These are phyloP conservation scores for Hipposideros larvatus DNA, from an alignment of 2,797 vertebrate species.

Conservation along the genomic window DNA sequence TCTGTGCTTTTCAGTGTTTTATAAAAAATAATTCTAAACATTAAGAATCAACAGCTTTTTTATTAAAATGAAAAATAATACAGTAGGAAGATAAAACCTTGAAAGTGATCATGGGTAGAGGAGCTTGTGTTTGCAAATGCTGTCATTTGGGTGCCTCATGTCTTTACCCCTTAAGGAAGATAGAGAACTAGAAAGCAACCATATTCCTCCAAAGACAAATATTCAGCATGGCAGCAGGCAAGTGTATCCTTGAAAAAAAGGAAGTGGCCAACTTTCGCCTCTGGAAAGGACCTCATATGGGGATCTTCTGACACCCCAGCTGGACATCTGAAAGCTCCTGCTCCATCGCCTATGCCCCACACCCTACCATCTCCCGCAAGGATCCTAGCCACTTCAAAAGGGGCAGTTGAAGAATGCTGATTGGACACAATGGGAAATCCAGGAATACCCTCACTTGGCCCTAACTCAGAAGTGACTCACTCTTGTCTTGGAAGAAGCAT, in stretches of 20 bases:
- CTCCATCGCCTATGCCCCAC: neutral
- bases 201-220: neutral
- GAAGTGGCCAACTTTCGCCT: neutral
- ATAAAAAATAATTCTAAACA: neutral
- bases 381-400: neutral
- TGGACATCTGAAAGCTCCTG: neutral
- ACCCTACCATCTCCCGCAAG: neutral
- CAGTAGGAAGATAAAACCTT: neutral
- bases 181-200: neutral
- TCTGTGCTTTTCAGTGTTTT: neutral
- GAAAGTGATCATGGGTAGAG: neutral
- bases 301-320: neutral
- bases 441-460: neutral
- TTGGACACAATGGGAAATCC: conserved; percentile 33
- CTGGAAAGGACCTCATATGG: neutral
- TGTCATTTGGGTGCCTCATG: conserved; percentile 27
- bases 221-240: conserved; percentile 59
- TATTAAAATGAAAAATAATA: neutral
- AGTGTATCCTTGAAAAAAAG: conserved; percentile 50
- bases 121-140: conserved; percentile 25
- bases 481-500: conserved; percentile 5
- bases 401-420: neutral
- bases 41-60: neutral
- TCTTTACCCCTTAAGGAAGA: conserved; percentile 64
- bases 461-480: conserved; percentile 7